Conservation (phyloP, 2,888 invertebrate species). For the Torymus texanus region DNA sequence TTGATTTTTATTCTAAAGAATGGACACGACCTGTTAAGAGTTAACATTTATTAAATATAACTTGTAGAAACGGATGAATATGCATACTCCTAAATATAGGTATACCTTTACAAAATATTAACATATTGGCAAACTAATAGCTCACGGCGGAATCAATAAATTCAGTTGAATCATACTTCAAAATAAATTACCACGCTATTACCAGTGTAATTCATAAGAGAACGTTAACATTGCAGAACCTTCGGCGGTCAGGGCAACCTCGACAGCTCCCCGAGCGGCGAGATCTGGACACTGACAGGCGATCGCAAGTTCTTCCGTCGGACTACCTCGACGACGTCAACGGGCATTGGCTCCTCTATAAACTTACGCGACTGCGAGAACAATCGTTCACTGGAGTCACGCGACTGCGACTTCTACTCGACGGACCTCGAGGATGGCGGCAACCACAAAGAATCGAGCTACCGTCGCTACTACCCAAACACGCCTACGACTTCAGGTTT, state of each 20-base stretch:
- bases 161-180: too few relatives aligned
- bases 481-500: slow-evolving; percentile 69
- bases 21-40: too few relatives aligned
- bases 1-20: too few relatives aligned
- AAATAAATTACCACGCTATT: too few relatives aligned
- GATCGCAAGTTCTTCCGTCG: slow-evolving; percentile 66
- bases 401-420: slow-evolving; percentile 68
- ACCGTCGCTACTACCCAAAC: slow-evolving; percentile 65
- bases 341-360: slow-evolving; percentile 68
- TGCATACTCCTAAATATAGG: too few relatives aligned
- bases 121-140: too few relatives aligned
- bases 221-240: slow-evolving; percentile 22
- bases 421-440: slow-evolving; percentile 65
- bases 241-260: slow-evolving; percentile 3
- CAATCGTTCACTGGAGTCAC: slow-evolving; percentile 68
- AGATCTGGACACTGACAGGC: slow-evolving; percentile 69
- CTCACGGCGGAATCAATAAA: too few relatives aligned
- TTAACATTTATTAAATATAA: too few relatives aligned
- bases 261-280: slow-evolving; percentile 59
- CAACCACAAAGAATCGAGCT: slow-evolving; percentile 61
- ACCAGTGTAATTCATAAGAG: too few relatives aligned
- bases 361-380: slow-evolving; percentile 67
- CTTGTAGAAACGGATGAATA: too few relatives aligned
- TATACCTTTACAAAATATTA: too few relatives aligned
- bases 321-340: slow-evolving; percentile 67